Conservation (phyloP, 2,113 vertebrate species). For the Regulus satrapa region DNA sequence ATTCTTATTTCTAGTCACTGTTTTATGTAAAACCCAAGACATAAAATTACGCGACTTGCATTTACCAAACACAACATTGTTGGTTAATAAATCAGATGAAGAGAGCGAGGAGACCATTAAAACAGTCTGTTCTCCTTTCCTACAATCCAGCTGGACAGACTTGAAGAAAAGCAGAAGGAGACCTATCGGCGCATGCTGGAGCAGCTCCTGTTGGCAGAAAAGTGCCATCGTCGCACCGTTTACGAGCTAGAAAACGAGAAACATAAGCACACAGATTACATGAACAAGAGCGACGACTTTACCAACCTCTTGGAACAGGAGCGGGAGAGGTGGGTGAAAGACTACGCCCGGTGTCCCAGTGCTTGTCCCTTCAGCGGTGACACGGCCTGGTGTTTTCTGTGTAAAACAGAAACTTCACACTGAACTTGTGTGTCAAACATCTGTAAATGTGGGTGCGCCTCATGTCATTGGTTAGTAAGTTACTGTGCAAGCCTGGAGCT, state of each 20-base stretch:
- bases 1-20: not conserved
- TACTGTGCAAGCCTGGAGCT: not conserved
- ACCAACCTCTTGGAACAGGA: conserved; percentile 97
- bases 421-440: not conserved
- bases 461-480: not conserved
- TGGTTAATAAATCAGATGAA: conserved; percentile 31
- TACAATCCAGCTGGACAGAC: conserved; percentile 84
- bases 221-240: conserved; percentile 91
- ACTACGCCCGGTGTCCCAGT: too few relatives aligned
- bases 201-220: conserved; percentile 93
- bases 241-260: conserved; percentile 90
- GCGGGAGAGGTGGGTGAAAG: conserved; percentile 84
- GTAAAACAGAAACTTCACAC: not conserved
- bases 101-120: conserved; percentile 2
- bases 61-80: not conserved
- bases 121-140: not conserved
- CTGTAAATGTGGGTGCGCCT: rapidly evolving
- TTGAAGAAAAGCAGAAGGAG: conserved; percentile 92
- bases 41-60: not conserved
- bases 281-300: conserved; percentile 97
- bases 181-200: conserved; percentile 96
- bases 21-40: not conserved
- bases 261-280: conserved; percentile 91
- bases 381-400: not conserved
- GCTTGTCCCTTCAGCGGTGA: not conserved